Evolutionary conservation across 92 coral and sea anemone species (phyloP).

Genomic region (Umimayanthus chanpuru): DNA sequence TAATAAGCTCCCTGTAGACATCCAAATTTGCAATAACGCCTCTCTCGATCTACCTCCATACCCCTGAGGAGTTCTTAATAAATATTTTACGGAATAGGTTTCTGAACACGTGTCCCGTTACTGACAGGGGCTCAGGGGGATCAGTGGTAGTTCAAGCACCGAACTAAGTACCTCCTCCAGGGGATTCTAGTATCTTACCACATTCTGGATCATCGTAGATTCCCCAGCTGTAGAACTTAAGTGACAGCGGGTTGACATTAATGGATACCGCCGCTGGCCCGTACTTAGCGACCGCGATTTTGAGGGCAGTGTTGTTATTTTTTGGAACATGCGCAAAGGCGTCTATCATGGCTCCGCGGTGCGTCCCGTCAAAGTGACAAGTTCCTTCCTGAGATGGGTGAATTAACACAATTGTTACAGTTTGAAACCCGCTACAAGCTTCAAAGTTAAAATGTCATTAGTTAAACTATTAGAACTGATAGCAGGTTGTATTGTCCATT

Average conservation of each 20-base stretch:
- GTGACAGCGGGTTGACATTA: conserved; percentile 86
- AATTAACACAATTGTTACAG: background rate
- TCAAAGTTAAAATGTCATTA: too few species aligned
- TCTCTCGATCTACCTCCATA: too few species aligned
- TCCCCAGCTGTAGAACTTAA: conserved; percentile 98
- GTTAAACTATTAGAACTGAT: too few species aligned
- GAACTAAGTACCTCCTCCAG: too few species aligned
- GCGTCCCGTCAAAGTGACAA: conserved; percentile 72
- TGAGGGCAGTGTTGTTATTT: conserved; percentile 93
- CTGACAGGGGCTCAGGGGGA: too few species aligned
- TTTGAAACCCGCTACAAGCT: background rate
- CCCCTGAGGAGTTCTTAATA: too few species aligned
- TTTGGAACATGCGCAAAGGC: conserved; percentile 95
- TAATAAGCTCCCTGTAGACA: too few species aligned
- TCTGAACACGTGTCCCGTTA: too few species aligned
- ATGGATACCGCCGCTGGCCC: conserved; percentile 96
- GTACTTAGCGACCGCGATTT: conserved; percentile 90
- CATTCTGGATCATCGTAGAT: conserved; percentile 92
- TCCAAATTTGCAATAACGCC: too few species aligned
- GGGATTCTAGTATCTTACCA: conserved; percentile 54
- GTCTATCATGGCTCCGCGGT: conserved; percentile 74
- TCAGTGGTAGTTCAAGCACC: too few species aligned
- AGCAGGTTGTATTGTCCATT: background rate
- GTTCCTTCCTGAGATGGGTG: conserved; percentile 78
- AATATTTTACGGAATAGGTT: too few species aligned